These are phyloP conservation scores for Carcharodon carcharias DNA, from an alignment of 2,797 vertebrate species.

Conservation along the genomic window DNA sequence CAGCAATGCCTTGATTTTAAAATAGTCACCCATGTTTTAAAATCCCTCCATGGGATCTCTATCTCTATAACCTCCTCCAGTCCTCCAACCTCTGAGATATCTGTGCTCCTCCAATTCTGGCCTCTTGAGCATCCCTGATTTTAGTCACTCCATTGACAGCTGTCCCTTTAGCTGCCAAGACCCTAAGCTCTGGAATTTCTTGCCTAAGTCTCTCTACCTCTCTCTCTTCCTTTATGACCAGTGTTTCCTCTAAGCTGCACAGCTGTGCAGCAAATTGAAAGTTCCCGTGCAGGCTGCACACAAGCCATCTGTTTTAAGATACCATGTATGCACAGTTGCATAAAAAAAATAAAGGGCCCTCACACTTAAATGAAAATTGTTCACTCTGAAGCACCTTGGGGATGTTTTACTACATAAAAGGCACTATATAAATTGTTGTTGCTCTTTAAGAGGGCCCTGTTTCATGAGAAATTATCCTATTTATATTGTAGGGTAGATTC, in stretches of 20 bases:
- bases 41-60: background rate
- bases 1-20: background rate
- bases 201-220: background rate
- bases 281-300: background rate
- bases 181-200: no score
- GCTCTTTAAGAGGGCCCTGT: background rate
- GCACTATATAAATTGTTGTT: background rate
- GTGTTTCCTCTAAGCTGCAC: no score
- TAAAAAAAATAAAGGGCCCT: background rate
- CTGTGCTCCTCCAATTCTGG: background rate
- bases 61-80: background rate
- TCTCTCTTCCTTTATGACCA: background rate
- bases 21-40: background rate
- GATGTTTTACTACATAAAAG: background rate
- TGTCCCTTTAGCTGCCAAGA: background rate
- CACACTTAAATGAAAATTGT: background rate
- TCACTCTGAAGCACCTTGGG: background rate
- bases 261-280: no score
- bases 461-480: background rate
- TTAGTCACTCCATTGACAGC: background rate
- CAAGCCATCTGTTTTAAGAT: background rate
- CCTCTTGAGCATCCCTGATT: background rate
- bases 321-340: background rate
- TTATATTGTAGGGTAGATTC: background rate
- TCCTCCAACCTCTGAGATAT: background rate